Percentiles rank a stretch among this genome's conserved stretches.
These are phyloP conservation scores for Pempheris klunzingeri DNA, from an alignment of 2,797 vertebrate genomes.

Conservation along the genomic window DNA sequence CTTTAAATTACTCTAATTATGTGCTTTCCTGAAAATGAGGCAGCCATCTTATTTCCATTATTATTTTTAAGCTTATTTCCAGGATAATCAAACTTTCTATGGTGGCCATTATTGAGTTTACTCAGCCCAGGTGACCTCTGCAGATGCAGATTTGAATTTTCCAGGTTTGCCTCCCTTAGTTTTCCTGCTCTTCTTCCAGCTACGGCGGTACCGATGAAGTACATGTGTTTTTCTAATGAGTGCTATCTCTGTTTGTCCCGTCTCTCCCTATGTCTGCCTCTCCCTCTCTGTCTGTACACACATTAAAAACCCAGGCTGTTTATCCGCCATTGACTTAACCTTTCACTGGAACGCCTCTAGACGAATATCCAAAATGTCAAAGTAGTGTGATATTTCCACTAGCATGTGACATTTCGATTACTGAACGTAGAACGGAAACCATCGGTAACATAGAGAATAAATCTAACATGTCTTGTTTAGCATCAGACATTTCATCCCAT, in stretches of 20 bases:
- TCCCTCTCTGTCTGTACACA: constrained; percentile 80
- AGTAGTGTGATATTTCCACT: constrained; percentile 49
- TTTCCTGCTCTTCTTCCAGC: constrained; percentile 16
- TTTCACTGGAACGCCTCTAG: constrained; percentile 43
- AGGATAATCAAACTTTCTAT: not conserved
- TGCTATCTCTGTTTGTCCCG: constrained; percentile 68
- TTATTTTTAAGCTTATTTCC: not conserved
- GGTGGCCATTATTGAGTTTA: not conserved
- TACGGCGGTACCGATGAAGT: fast-evolving
- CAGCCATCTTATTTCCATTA: too few species aligned
- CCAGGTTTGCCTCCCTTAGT: not conserved
- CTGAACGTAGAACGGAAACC: constrained; percentile 17
- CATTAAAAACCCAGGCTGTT: constrained; percentile 54
- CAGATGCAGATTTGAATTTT: not conserved
- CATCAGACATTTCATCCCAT: constrained; percentile 48
- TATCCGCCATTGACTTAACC: constrained; percentile 55
- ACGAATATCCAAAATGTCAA: constrained; percentile 48
- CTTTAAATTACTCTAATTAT: not conserved
- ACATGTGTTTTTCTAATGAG: constrained; percentile 53
- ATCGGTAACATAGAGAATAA: constrained; percentile 44
- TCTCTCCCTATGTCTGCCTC: constrained; percentile 59
- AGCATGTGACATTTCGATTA: constrained; percentile 54
- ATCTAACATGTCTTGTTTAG: constrained; percentile 47
- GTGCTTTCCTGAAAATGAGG: not conserved
- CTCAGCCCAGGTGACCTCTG: not conserved